These are phyloP conservation scores for Pogonomyrmex californicus DNA, from an alignment of 1,140 invertebrate species.

Conservation along the genomic window DNA sequence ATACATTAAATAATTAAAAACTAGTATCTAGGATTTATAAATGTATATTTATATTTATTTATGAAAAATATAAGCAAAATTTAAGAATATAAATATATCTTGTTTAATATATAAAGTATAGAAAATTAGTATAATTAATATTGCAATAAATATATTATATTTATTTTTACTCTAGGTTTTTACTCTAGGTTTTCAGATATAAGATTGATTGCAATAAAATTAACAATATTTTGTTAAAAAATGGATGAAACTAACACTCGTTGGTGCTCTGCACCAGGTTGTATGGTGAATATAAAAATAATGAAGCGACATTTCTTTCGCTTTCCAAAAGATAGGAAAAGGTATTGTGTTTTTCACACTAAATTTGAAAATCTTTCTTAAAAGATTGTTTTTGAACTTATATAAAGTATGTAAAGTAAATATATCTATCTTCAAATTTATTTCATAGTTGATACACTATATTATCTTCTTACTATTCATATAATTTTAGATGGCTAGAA, in stretches of 20 bases:
- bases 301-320: constrained; percentile 40
- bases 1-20: no score
- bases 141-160: neutral
- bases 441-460: neutral
- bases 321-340: constrained; percentile 47
- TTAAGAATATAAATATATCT: neutral
- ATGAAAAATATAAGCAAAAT: neutral
- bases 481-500: constrained; percentile 47
- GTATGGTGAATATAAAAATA: constrained; percentile 57
- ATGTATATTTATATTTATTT: neutral
- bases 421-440: neutral
- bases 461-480: neutral
- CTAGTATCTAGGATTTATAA: neutral
- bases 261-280: constrained; percentile 48
- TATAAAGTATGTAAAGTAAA: neutral
- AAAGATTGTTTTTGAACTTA: neutral
- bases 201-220: neutral
- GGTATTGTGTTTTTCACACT: neutral
- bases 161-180: neutral
- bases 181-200: neutral
- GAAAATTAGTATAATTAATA: neutral
- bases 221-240: neutral
- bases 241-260: constrained; percentile 19
- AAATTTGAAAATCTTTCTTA: neutral
- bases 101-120: neutral